Evolutionary conservation across 53 echinoderm and acorn worm genomes (phyloP), one percentile per base, ranked within the genome.

Genomic region (Luidia sarsii): DNA sequence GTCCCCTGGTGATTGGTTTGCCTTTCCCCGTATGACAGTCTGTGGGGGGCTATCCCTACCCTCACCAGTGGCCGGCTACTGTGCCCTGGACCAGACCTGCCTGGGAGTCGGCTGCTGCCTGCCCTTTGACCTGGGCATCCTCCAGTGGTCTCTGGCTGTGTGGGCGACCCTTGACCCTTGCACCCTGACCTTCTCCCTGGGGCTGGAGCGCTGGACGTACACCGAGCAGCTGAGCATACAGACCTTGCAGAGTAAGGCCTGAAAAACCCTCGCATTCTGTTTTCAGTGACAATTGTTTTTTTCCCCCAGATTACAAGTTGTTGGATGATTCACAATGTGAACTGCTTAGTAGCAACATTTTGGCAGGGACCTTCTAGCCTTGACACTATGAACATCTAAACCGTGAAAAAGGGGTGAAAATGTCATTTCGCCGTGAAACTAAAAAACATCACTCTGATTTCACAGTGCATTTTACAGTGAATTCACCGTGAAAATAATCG

Each of bases 121-220:
- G 46, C 60, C 53, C 70, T 37, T 83, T 27, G 83, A 83, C 83
- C 62, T 83, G 5, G 83, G 71, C 45, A 62, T 83, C 46, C 62
- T 70, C n/a, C 70, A 70, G 34, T 46, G 83, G 59, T 83, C 83
- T 33, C 70, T 83, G 10, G 33, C 60, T 14, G 23, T 83, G 2
- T 83, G 83, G 83, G 61, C 61, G 21, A 83, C 70, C 30, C 46
- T 83, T 0, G 83, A 83, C 41, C 45, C 50, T 25, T 83, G 83
- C 48, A 71, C 70, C 7, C 16, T 18, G 48, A 61, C 33, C 5
- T 83, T 83, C 62, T 70, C 71, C 1, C 57, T 83, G 14, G 83
- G 83, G n/a, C 70, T 83, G 59, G 83, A 83, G 53, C 33, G 50
- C 13, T 83, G 83, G 83, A 60, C 33, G 43, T 49, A 83, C 50